These are phyloP conservation scores for Chiloscyllium plagiosum DNA, from an alignment of 2,113 vertebrate species.

Conservation along the genomic window DNA sequence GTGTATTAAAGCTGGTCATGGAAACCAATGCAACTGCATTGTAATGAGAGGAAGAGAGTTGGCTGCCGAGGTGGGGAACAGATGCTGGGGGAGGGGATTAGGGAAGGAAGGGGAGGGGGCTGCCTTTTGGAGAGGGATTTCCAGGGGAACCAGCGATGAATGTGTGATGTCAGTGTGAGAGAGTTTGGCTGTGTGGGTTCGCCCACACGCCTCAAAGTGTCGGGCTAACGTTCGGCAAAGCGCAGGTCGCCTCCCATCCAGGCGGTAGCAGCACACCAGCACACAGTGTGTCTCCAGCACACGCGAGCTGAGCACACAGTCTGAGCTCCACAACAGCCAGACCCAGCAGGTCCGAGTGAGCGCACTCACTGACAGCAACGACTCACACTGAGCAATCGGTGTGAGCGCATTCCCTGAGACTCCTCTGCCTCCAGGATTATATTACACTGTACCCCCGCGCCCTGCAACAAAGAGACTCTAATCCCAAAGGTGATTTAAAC, in stretches of 20 bases:
- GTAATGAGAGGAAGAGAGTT: neutral
- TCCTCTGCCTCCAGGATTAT: neutral
- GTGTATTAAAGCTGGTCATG: neutral
- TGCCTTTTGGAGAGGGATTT: neutral
- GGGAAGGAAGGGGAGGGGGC: too few species aligned
- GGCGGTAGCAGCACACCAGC: neutral
- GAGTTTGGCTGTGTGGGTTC: neutral
- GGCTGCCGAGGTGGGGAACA: neutral
- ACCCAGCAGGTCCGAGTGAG: neutral
- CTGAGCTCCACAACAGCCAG: neutral
- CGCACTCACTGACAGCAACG: neutral
- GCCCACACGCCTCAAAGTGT: neutral
- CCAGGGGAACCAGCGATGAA: neutral
- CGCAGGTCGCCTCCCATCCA: neutral
- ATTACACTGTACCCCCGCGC: neutral
- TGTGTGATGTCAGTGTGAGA: constrained; percentile 2
- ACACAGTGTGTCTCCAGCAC: neutral
- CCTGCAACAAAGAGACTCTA: neutral
- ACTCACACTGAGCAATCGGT: neutral
- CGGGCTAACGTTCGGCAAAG: neutral
- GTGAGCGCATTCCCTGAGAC: neutral
- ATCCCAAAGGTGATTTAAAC: neutral
- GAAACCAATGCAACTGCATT: too few species aligned
- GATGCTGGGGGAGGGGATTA: too few species aligned
- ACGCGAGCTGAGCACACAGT: neutral